These are phyloP conservation scores for Psococerastis gibbosa DNA, from an alignment of 2,888 invertebrate species.

Conservation along the genomic window DNA sequence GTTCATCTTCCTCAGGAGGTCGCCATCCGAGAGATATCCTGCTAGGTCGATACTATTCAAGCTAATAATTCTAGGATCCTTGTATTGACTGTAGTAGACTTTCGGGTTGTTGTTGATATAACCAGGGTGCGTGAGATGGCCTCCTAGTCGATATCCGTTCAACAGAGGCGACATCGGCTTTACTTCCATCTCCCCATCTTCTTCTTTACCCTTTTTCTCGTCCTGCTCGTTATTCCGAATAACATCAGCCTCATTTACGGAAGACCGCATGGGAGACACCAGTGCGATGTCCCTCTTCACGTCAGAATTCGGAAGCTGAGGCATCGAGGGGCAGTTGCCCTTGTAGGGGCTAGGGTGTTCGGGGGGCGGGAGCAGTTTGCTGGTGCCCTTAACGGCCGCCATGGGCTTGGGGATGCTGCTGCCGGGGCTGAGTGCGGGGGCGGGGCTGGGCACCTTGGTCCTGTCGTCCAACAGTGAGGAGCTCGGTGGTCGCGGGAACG, in stretches of 20 bases:
- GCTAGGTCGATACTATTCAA: background rate
- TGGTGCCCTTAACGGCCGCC: conserved; percentile 78
- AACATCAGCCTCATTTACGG: conserved; percentile 7
- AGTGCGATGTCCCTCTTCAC: conserved; percentile 17
- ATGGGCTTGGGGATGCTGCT: conserved; percentile 79
- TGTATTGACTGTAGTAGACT: background rate
- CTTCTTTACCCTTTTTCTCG: conserved; percentile 35
- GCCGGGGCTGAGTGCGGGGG: conserved; percentile 23
- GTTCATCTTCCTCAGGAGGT: conserved; percentile 41
- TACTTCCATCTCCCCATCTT: conserved; percentile 50
- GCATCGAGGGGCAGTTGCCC: conserved; percentile 23
- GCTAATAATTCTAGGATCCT: background rate
- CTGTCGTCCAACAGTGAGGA: too few species aligned
- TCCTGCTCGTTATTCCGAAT: background rate
- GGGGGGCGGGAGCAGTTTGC: conserved; percentile 36
- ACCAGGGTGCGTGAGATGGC: conserved; percentile 5
- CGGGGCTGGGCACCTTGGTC: conserved; percentile 34
- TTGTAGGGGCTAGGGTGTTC: conserved; percentile 33
- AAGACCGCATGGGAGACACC: conserved; percentile 16
- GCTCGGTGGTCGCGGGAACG: background rate
- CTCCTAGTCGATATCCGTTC: conserved; percentile 47
- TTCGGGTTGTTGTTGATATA: background rate
- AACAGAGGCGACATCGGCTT: conserved; percentile 84
- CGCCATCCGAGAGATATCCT: conserved; percentile 87
- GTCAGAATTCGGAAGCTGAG: conserved; percentile 24